These are phyloP conservation scores for Paratilapia polleni DNA, from an alignment of 2,113 vertebrate species.

Conservation along the genomic window DNA sequence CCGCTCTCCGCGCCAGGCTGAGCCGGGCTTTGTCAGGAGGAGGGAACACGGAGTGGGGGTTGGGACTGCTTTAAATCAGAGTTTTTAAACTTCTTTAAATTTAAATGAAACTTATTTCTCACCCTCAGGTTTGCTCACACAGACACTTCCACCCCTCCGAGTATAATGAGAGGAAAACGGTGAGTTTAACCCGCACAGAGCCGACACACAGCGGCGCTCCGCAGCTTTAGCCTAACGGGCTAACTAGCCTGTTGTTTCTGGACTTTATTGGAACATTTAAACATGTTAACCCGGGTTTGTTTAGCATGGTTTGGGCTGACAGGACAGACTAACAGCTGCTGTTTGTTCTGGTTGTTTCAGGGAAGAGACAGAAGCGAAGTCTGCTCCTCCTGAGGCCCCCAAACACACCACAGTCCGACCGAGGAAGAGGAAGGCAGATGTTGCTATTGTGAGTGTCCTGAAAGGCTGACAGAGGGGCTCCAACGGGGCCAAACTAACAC, in stretches of 20 bases:
- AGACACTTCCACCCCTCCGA: background rate
- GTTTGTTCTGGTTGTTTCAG: slow-evolving; percentile 44
- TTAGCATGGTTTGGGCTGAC: background rate
- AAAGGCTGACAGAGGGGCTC: background rate
- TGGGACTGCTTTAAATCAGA: slow-evolving; percentile 51
- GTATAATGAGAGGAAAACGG: slow-evolving; percentile 80
- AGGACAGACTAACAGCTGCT: background rate
- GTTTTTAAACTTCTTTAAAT: background rate
- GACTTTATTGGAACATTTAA: background rate
- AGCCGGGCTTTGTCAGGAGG: slow-evolving; percentile 72
- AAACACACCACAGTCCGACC: slow-evolving; percentile 70
- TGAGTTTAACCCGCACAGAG: slow-evolving; percentile 65
- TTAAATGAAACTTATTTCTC: background rate
- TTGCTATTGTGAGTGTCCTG: slow-evolving; percentile 88
- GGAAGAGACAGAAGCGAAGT: slow-evolving; percentile 72
- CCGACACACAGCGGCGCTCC: background rate
- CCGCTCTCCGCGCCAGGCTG: slow-evolving; percentile 63
- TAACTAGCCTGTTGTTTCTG: slow-evolving; percentile 61
- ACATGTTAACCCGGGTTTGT: background rate
- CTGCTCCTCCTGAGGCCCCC: slow-evolving; percentile 62
- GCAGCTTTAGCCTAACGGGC: slow-evolving; percentile 53
- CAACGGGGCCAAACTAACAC: background rate
- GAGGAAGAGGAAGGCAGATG: slow-evolving; percentile 95
- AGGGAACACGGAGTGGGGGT: slow-evolving; percentile 75
- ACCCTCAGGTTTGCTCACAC: slow-evolving; percentile 60